Base-by-base conservation (phyloP, 1,140 invertebrate species). In the Asobara japonica region DNA sequence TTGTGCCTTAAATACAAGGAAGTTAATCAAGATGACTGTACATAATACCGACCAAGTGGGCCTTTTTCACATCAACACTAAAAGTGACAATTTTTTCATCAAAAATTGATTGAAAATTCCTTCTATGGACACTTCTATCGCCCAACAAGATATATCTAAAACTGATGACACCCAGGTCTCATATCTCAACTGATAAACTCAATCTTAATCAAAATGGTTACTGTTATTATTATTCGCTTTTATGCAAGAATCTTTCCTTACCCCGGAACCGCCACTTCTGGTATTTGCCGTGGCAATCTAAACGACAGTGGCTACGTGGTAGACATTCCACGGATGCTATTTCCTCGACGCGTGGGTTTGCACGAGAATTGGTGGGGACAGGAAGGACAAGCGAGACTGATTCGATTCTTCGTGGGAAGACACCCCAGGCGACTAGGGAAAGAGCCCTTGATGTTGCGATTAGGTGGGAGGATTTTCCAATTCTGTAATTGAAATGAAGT, bases 381-480 rank as follows among this genome's bases (percentile, higher is more conserved):
- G 29, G 16, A 56, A 27, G 45, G 31, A 60, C 51, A 69, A 18
- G 51, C 51, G 33, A 36, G 67, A 69, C 67, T 61, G 48, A 69
- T 69, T 61, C 51, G 67, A 69, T 69, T 61, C 13, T 31, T 38
- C 67, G 51, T 69, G 67, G 67, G 67, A 69, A 69, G 67, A 8
- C 6, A 67, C 51, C 22, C 10, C 10, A 22, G 51, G 51, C 20
- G 11, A 56, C 13, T 27, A 13, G 25, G 22, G 5, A 11, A 56
- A 56, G 10, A 56, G 41, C 51, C 22, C 51, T 25, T 56, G 45
- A 18, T 51, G 8, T 18, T n/a, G n/a, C n/a, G n/a, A n/a, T n/a
- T n/a, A n/a, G n/a, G n/a, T n/a, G n/a, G n/a, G n/a, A n/a, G n/a
- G n/a, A n/a, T n/a, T n/a, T n/a, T n/a, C n/a, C n/a, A n/a, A n/a